Evolutionary conservation across 1,140 invertebrate genomes (phyloP), one percentile per base, ranked within the genome.

Genomic region (Drosophila azteca): DNA sequence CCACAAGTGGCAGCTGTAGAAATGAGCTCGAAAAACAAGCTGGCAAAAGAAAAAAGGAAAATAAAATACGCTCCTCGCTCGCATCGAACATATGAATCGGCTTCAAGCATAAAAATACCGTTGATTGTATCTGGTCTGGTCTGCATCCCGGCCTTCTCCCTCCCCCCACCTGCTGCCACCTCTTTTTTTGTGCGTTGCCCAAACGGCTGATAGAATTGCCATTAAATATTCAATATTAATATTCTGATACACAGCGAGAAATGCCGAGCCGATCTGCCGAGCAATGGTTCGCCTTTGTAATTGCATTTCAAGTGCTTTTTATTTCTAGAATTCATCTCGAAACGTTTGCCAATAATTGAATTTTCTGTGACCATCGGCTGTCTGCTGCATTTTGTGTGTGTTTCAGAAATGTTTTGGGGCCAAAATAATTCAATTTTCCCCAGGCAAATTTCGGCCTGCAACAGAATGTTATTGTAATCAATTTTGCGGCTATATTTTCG

Each of bases 201-300:
- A 31, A 58, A 50, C 24, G 49, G 53, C 29, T 60, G 20, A 49
- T 79, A 45, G 49, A 64, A 44, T 59, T 17, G 31, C 31, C 39
- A 80, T 74, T 39, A 69, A 87, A 77, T 74, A 81, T 77, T 75
- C 65, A 73, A 80, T 69, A 68, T 50, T n/a, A 65, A 77, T 77
- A 77, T 69, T 29, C 35, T 44, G 54, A 46, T 61, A 50, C 64
- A 57, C 52, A 45, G 20, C 7, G 11, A 15, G 31, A 44, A 55
- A 58, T 44, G 20, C 9, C 31, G 20, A 13, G 44, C 20, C 13
- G 31, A 3, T 9, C 20, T 39, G 31, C 0, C 31, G 9, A 35
- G 9, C 41, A 46, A 52, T 50, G 43, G 31, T 44, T 15, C 22
- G 59, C 46, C 24, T 24, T 26, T 26, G 24, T 67, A 83, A 79